phyloP scores from a whole-genome alignment of 2,113 vertebrate genomes.

The Calidris pugnax region DNA sequence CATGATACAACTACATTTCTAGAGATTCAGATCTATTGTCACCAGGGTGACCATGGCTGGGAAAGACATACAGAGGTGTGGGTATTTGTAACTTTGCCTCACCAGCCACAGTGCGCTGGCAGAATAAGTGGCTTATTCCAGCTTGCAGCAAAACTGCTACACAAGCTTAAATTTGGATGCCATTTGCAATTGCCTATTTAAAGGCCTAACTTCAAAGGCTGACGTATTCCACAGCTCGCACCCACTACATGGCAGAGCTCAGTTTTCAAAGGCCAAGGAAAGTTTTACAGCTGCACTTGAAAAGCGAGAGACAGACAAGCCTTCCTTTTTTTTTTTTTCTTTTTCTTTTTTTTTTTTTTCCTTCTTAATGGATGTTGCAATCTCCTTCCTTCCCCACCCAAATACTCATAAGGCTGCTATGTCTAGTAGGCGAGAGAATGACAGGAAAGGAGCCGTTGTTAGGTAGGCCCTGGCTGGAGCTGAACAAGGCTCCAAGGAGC shows the following conservation, averaged over 20 bases:
- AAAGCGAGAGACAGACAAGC: conserved; percentile 5
- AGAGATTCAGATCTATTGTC: background rate
- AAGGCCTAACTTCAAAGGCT: conserved; percentile 43
- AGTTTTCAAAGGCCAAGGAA: conserved; percentile 48
- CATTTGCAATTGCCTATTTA: background rate
- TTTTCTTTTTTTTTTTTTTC: too few species aligned
- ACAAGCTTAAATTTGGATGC: background rate
- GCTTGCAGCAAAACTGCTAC: background rate
- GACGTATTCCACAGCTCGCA: background rate
- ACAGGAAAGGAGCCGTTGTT: conserved; percentile 48
- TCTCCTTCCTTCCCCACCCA: conserved; percentile 69
- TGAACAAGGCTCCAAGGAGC: background rate
- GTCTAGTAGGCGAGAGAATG: conserved; percentile 46
- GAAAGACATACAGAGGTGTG: background rate
- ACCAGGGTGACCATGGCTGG: background rate
- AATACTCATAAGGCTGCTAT: conserved; percentile 55
- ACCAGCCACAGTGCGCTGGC: background rate
- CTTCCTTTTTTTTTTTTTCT: background rate
- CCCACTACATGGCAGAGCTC: background rate
- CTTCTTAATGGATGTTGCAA: conserved; percentile 56
- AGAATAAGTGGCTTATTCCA: background rate
- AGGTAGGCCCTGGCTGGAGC: background rate
- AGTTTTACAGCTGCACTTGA: conserved; percentile 48
- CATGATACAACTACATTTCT: background rate
- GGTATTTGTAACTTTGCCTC: background rate